Base-by-base conservation (phyloP, 1,140 invertebrate genomes). In the Calephelis nemesis region DNA sequence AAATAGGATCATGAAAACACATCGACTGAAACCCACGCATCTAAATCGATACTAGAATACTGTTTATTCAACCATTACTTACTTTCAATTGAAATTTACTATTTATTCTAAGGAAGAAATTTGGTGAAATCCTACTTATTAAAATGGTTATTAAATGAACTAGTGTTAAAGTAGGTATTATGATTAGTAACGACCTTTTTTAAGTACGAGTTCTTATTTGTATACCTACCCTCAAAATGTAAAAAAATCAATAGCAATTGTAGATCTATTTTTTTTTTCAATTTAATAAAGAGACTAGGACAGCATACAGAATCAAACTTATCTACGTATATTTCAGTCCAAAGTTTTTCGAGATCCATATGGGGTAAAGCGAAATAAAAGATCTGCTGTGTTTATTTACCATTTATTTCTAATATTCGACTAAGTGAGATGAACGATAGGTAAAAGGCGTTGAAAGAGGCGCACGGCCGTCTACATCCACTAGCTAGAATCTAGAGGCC, bases 301-400 rank as follows among this genome's bases (percentile, higher is more conserved):
- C 19, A 19, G 19, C 19, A 58, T 12, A 39, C 9, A 30, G 11
- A 58, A 30, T 15, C 10, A 58, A 58, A 58, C 13, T 39, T 58
- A 58, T 13, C 50, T 39, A 11, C 13, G 54, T 58, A 15, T 58
- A 10, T 39, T 58, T 54, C 15, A 4, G 4, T 30, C 12, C 19
- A 15, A 58, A 58, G 13, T 58, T 58, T 10, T 19, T 54, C 50
- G 50, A 65, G 69, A 75, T 42, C 69, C 69, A 66, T 65, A 71
- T 67, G 82, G 84, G 85, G 77, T 82, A 84, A 90, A 90, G 88
- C 88, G 85, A 83, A 90, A 88, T 90, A 82, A 90, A 90, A 90
- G 82, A 88, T 78, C 88, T 74, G 83, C 88, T 88, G 86, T 88
- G 85, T 90, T 85, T 83, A 85, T 79, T 90, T 84, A 88, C 83